phyloP scores from a whole-genome alignment of 2,888 invertebrate genomes.

The Heteropelma amictum region DNA sequence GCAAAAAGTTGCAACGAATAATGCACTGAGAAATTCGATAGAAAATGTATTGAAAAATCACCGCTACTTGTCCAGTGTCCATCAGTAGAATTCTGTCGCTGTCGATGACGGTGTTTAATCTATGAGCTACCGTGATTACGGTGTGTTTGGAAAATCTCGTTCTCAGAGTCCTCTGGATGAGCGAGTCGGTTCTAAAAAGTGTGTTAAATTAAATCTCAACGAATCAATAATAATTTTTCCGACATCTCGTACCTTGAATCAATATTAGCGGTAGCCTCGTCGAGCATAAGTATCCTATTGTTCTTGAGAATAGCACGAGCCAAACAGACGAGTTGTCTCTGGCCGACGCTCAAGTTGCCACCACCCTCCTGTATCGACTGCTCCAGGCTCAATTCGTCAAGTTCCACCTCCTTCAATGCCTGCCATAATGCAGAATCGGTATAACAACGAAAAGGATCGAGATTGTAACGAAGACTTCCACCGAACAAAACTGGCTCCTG shows the following conservation, averaged over 20 bases:
- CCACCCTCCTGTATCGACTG: slow-evolving; percentile 85
- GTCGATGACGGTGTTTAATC: slow-evolving; percentile 83
- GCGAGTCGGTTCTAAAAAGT: slow-evolving; percentile 78
- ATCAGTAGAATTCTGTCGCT: slow-evolving; percentile 81
- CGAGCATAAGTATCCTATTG: slow-evolving; percentile 91
- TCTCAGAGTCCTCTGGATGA: slow-evolving; percentile 81
- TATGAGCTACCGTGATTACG: slow-evolving; percentile 82
- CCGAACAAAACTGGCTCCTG: slow-evolving; percentile 92
- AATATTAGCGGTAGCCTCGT: slow-evolving; percentile 96
- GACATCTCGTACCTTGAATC: slow-evolving; percentile 82
- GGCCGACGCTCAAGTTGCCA: slow-evolving; percentile 92
- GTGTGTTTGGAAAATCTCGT: slow-evolving; percentile 80
- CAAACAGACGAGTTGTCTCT: slow-evolving; percentile 92
- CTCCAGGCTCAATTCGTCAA: slow-evolving; percentile 85
- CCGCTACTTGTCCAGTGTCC: slow-evolving; percentile 79
- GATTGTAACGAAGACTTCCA: slow-evolving; percentile 91
- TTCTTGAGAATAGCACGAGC: slow-evolving; percentile 92
- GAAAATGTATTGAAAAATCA: slow-evolving; percentile 52
- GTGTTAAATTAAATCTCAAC: no score
- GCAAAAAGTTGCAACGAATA: no score
- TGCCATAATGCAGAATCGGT: slow-evolving; percentile 89
- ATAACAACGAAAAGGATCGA: slow-evolving; percentile 92
- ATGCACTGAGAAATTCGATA: neutral
- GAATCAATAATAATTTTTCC: slow-evolving; percentile 9
- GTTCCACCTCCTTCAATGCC: slow-evolving; percentile 89